A percentile compares a stretch with the other conserved stretches of the same genome.
phyloP scores from a whole-genome alignment of 2,113 vertebrate species.

The Malurus alboscapulatus region DNA sequence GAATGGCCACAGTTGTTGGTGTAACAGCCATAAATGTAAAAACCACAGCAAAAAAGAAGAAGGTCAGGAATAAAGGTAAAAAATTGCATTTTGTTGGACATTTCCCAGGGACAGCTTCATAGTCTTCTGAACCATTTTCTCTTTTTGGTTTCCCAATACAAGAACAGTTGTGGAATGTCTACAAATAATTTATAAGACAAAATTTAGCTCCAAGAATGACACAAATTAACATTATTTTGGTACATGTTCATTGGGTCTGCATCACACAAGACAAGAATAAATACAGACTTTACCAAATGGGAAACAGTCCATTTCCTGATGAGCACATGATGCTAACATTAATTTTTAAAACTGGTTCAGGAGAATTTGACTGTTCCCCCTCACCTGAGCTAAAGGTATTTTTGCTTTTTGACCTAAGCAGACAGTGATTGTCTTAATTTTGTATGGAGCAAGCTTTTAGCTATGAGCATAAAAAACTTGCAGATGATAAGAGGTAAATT shows the following conservation, averaged over 20 bases:
- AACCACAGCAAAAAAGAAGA: slow-evolving; percentile 69
- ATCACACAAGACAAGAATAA: not conserved
- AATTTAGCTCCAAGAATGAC: not conserved
- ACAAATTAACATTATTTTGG: not conserved
- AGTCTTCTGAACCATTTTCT: not conserved
- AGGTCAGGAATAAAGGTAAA: slow-evolving; percentile 71
- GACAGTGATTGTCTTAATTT: not conserved
- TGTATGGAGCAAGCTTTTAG: not conserved
- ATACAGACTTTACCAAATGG: not conserved
- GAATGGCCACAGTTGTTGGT: slow-evolving; percentile 67
- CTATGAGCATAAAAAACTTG: not conserved
- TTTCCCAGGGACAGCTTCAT: slow-evolving; percentile 64
- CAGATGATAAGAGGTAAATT: not conserved
- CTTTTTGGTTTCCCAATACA: slow-evolving; percentile 61
- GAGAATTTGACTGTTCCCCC: not conserved
- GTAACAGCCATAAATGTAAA: slow-evolving; percentile 69
- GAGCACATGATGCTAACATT: not conserved
- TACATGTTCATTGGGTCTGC: not conserved
- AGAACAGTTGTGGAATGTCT: slow-evolving; percentile 74
- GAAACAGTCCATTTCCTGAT: not conserved
- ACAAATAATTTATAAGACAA: not conserved
- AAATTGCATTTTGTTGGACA: slow-evolving; percentile 66
- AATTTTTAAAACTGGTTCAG: not conserved
- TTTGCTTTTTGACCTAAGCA: not conserved
- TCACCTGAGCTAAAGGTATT: not conserved